Conservation (phyloP, 1,140 invertebrate genomes). For the Eueides isabella region DNA sequence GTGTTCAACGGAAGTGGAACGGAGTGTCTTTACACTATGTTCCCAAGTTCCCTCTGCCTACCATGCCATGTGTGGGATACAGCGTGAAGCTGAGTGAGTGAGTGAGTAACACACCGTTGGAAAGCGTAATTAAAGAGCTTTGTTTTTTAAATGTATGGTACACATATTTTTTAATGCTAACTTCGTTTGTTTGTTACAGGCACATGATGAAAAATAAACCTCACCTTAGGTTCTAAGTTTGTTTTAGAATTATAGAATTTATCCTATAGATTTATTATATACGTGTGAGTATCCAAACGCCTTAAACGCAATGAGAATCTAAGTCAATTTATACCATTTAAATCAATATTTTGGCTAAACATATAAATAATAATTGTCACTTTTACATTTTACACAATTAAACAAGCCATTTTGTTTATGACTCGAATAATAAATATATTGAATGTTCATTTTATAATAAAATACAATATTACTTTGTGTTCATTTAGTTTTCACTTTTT, state of each 20-base stretch:
- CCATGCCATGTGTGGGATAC: too few species aligned
- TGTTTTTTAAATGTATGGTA: too few species aligned
- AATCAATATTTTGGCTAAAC: slow-evolving; percentile 57
- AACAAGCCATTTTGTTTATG: neutral
- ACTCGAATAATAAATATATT: neutral
- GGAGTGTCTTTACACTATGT: too few species aligned
- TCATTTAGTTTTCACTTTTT: neutral
- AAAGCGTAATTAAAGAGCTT: too few species aligned
- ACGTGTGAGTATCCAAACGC: slow-evolving; percentile 60
- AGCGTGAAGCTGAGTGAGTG: too few species aligned
- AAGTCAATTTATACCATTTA: slow-evolving; percentile 71
- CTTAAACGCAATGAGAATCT: slow-evolving; percentile 60
- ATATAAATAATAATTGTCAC: neutral
- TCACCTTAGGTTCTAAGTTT: slow-evolving; percentile 91
- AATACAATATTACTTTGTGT: neutral
- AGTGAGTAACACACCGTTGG: too few species aligned
- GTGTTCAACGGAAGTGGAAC: too few species aligned
- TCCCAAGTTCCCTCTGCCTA: too few species aligned
- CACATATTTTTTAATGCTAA: too few species aligned
- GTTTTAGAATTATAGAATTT: slow-evolving; percentile 64
- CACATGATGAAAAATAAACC: slow-evolving; percentile 96
- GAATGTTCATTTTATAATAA: neutral
- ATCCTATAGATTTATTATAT: slow-evolving; percentile 59
- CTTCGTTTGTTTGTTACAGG: slow-evolving; percentile 83
- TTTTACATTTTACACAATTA: neutral